These are phyloP conservation scores for Eilema depressum DNA, from an alignment of 2,888 invertebrate genomes.

Conservation along the genomic window DNA sequence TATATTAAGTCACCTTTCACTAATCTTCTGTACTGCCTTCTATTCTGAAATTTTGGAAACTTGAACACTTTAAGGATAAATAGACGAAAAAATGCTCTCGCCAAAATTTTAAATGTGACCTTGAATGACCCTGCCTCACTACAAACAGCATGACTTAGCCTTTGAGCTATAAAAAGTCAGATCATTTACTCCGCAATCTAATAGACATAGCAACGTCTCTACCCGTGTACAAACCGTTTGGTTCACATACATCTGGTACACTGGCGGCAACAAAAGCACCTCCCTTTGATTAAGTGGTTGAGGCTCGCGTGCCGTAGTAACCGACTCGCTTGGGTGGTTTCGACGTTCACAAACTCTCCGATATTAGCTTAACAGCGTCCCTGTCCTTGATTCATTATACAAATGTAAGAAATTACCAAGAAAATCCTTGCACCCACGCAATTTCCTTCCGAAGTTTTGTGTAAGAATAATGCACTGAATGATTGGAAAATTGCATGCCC, in stretches of 20 bases:
- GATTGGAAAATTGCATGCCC: too few species aligned
- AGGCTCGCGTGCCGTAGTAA: background rate
- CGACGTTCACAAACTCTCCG: background rate
- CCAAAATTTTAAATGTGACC: too few species aligned
- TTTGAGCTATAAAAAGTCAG: background rate
- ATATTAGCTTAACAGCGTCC: background rate
- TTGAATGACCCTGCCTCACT: background rate
- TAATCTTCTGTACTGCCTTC: too few species aligned
- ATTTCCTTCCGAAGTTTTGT: too few species aligned
- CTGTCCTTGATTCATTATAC: background rate
- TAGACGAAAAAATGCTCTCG: background rate
- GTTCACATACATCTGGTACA: background rate
- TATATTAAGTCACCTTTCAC: too few species aligned
- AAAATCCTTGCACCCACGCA: background rate
- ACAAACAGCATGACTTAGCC: background rate
- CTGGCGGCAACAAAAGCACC: background rate
- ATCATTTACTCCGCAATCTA: background rate
- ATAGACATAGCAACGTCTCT: too few species aligned
- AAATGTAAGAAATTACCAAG: background rate
- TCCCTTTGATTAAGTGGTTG: background rate
- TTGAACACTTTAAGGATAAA: too few species aligned
- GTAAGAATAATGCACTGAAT: too few species aligned
- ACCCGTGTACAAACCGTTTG: background rate
- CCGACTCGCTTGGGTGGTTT: background rate
- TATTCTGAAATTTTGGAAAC: too few species aligned